These are phyloP conservation scores for Scaptomyza parva DNA, from an alignment of 2,888 invertebrate species.

Conservation along the genomic window DNA sequence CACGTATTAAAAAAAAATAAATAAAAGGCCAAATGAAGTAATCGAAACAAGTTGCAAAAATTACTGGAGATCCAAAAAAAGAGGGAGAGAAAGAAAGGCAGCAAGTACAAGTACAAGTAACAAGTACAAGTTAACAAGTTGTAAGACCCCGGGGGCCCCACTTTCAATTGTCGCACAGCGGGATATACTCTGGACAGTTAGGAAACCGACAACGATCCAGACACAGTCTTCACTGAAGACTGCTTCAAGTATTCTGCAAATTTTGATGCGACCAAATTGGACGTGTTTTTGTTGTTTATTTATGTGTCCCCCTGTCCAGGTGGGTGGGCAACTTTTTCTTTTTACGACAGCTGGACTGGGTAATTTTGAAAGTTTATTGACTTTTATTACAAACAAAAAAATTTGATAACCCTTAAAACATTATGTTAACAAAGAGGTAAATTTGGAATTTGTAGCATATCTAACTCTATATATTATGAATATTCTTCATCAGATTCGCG, in stretches of 20 bases:
- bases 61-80: slow-evolving; percentile 15
- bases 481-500: too few relatives aligned
- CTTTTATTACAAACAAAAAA: not conserved
- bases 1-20: slow-evolving; percentile 17
- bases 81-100: slow-evolving; percentile 24
- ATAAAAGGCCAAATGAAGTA: slow-evolving; percentile 68
- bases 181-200: slow-evolving; percentile 19
- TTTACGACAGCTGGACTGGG: slow-evolving; percentile 12
- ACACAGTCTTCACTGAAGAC: slow-evolving; percentile 16
- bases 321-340: slow-evolving; percentile 52
- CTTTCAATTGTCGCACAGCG: slow-evolving; percentile 76
- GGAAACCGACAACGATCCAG: not conserved
- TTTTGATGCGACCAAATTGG: slow-evolving; percentile 67
- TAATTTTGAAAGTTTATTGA: slow-evolving; percentile 44
- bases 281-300: slow-evolving; percentile 46
- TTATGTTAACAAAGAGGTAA: too few relatives aligned
- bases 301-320: slow-evolving; percentile 50
- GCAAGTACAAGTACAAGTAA: slow-evolving; percentile 57
- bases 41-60: slow-evolving; percentile 60
- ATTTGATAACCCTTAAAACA: slow-evolving; percentile 2
- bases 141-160: slow-evolving; percentile 56
- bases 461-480: too few relatives aligned
- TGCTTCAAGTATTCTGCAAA: slow-evolving; percentile 40
- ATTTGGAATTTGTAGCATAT: too few relatives aligned
- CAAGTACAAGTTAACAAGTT: slow-evolving; percentile 76